Evolutionary conservation across 2,888 invertebrate species (phyloP), one percentile per base, ranked within the genome.

Genomic region (Standfussiana lucernea): DNA sequence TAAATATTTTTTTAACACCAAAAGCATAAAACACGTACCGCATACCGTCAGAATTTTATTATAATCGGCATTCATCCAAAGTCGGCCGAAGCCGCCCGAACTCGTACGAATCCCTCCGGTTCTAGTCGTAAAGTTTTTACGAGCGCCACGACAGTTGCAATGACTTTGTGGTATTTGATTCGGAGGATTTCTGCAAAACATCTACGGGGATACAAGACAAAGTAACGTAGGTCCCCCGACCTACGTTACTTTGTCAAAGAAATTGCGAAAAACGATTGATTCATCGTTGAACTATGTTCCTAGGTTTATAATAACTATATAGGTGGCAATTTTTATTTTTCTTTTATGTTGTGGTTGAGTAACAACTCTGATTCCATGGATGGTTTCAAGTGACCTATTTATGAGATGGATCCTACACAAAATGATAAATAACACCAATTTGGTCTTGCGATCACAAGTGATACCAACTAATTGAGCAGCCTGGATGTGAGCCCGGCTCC

Each of bases 91-190:
- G 50, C 72, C 47, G 47, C 32, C 37, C 35, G 40, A 45, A 62
- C 15, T 75, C 61, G 24, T 15, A 28, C 18, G 42, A 71, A 47
- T 45, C 68, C 67, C 42, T 50, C 32, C 56, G 61, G n/a, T 65
- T 72, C 10, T 8, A n/a, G 40, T 64, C 77, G 75, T 86, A 87
- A 86, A 81, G 56, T 66, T 87, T 85, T 86, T 86, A 87, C 81
- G 88, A 77, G 68, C 72, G 24, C 53, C 53, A 13, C 64, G 68
- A 47, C 83, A 66, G 45, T 47, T 75, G 67, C 86, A 79, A 87
- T 86, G 83, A 87, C 86, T 86, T 75, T 80, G 81, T 62, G 81
- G 79, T 47, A 70, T 86, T 84, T 78, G 68, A 87, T 86, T 81
- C 73, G 21, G 50, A 64, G 71, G 42, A 69, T 56, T 65, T n/a